A percentile compares a stretch with the other conserved stretches of the same genome.
phyloP scores from a whole-genome alignment of 2,888 invertebrate genomes.

The Thymelicus acteon region DNA sequence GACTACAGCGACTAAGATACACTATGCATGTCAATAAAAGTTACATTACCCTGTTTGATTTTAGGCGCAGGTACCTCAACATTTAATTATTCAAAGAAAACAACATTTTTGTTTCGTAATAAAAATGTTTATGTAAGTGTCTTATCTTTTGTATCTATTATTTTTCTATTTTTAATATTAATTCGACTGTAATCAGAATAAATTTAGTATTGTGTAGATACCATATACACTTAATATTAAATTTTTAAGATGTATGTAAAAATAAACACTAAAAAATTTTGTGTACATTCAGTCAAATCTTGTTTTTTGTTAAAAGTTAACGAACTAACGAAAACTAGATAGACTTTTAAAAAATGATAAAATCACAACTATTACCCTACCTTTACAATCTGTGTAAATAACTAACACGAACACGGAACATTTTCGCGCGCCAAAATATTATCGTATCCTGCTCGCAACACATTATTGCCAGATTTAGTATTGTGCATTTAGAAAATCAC shows the following conservation, averaged over 20 bases:
- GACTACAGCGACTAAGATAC: conserved; percentile 29
- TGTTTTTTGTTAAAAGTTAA: neutral
- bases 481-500: conserved; percentile 66
- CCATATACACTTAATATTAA: too few relatives aligned
- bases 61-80: too few relatives aligned
- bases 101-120: too few relatives aligned
- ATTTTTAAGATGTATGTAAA: too few relatives aligned
- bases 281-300: too few relatives aligned
- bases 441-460: conserved; percentile 30
- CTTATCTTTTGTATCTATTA: too few relatives aligned
- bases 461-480: conserved; percentile 39
- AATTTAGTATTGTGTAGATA: too few relatives aligned
- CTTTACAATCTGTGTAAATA: neutral
- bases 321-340: neutral
- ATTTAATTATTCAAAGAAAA: too few relatives aligned
- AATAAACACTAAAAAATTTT: too few relatives aligned
- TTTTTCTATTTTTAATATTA: too few relatives aligned
- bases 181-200: too few relatives aligned
- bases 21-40: conserved; percentile 28
- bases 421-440: conserved; percentile 31
- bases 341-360: neutral
- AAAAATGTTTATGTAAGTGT: too few relatives aligned
- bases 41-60: neutral
- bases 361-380: neutral
- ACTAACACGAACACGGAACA: neutral